phyloP scores from a whole-genome alignment of 1,140 invertebrate species.

The Drosophila erecta region DNA sequence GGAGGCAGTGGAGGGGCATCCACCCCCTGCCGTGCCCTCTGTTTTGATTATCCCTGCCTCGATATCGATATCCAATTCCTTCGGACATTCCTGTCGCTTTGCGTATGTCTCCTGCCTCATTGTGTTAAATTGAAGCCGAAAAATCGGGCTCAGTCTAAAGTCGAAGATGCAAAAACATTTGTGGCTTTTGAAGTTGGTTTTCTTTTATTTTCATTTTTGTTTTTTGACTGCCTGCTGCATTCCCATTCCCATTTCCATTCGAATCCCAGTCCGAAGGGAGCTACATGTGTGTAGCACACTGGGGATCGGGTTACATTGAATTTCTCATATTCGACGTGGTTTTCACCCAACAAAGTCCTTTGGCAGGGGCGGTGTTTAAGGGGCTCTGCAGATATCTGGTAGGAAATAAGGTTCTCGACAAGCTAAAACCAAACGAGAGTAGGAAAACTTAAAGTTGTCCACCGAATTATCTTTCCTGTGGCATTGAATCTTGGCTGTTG shows the following conservation, averaged over 20 bases:
- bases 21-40: neutral
- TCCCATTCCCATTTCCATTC: conserved; percentile 37
- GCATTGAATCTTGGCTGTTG: too few relatives aligned
- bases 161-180: conserved; percentile 48
- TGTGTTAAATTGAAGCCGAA: conserved; percentile 59
- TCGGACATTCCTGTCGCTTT: conserved; percentile 14
- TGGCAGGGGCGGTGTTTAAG: conserved; percentile 13
- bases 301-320: conserved; percentile 70
- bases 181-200: conserved; percentile 40
- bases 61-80: conserved; percentile 62
- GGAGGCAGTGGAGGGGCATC: neutral
- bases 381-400: neutral
- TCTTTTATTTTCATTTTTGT: neutral
- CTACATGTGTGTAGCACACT: conserved; percentile 26
- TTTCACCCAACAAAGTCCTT: conserved; percentile 13
- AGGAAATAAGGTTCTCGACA: too few relatives aligned
- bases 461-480: too few relatives aligned
- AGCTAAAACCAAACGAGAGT: too few relatives aligned
- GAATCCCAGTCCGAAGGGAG: conserved; percentile 35
- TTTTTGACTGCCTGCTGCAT: conserved; percentile 22
- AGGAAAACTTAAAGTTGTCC: too few relatives aligned
- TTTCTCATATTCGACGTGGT: conserved; percentile 62
- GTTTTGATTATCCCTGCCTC: conserved; percentile 18
- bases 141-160: conserved; percentile 17
- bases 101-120: conserved; percentile 18